Conservation (phyloP, 2,888 invertebrate species). For the Heliconius cydno region DNA sequence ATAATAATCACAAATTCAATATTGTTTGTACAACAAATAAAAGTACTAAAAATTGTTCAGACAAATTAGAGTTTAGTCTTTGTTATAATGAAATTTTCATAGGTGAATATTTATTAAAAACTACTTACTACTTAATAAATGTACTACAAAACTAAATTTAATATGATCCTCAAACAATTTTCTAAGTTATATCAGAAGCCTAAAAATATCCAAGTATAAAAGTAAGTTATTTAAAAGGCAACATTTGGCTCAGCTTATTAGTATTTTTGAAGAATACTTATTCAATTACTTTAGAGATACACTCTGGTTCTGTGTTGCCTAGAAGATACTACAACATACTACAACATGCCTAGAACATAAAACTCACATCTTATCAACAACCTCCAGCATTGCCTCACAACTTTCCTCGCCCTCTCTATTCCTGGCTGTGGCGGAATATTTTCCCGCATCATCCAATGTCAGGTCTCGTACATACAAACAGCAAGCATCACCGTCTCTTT, state of each 20-base stretch:
- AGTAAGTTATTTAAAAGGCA: background rate
- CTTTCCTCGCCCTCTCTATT: conserved; percentile 92
- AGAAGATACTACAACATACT: background rate
- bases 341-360: no score
- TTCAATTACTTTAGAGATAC: background rate
- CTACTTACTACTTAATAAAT: no score
- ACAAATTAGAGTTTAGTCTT: no score
- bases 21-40: no score
- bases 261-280: background rate
- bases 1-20: no score
- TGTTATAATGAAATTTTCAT: no score
- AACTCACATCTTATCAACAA: conserved; percentile 91
- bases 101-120: no score
- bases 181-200: background rate
- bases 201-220: background rate
- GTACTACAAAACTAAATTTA: background rate
- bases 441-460: conserved; percentile 86
- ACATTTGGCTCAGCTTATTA: background rate
- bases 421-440: conserved; percentile 89
- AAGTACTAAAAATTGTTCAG: no score
- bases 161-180: background rate
- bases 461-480: conserved; percentile 90
- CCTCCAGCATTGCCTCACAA: conserved; percentile 88
- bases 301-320: no score
- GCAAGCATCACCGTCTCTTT: conserved; percentile 90